phyloP scores from a whole-genome alignment of 2,113 vertebrate species.

The Apodemus sylvaticus region DNA sequence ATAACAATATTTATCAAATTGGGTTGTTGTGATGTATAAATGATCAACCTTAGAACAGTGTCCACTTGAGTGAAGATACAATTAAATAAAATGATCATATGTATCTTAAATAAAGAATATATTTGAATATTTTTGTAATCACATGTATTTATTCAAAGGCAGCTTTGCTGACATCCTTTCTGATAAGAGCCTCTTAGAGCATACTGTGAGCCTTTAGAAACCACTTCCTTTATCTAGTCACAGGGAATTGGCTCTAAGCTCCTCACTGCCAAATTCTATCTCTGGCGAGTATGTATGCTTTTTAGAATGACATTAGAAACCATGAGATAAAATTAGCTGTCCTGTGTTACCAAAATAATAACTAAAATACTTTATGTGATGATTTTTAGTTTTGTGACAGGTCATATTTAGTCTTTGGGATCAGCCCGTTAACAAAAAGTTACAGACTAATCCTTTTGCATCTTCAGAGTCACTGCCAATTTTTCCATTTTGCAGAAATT shows the following conservation, averaged over 20 bases:
- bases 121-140: background rate
- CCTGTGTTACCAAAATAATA: slow-evolving; percentile 47
- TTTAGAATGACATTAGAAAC: slow-evolving; percentile 35
- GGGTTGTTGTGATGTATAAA: background rate
- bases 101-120: slow-evolving; percentile 10
- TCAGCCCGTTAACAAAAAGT: background rate
- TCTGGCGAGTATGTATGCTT: slow-evolving; percentile 13
- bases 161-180: background rate
- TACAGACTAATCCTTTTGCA: background rate
- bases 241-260: background rate
- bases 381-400: slow-evolving; percentile 44
- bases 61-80: background rate
- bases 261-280: background rate
- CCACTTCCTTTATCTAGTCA: background rate
- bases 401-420: background rate
- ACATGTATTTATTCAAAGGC: background rate
- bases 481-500: slow-evolving; percentile 30
- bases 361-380: slow-evolving; percentile 7
- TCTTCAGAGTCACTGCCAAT: slow-evolving; percentile 33
- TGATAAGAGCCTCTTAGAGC: background rate
- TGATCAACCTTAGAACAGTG: background rate
- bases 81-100: background rate
- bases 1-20: background rate
- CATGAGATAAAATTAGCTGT: slow-evolving; percentile 51
- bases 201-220: background rate